These are phyloP conservation scores for Pterophyllum scalare DNA, from an alignment of 2,113 vertebrate genomes.

Conservation along the genomic window DNA sequence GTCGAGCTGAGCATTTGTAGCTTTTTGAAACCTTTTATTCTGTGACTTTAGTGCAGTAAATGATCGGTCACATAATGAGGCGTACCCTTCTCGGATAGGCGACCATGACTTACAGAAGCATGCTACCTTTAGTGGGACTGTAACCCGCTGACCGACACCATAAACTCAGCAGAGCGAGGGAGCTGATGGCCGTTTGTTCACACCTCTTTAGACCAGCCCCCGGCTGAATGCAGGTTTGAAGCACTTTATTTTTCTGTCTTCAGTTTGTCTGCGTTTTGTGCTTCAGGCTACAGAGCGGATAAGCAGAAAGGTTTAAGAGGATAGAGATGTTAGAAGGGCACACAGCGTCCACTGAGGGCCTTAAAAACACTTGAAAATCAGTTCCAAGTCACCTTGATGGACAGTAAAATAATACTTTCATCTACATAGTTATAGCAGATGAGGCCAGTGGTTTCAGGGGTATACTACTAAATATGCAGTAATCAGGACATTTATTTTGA, in stretches of 20 bases:
- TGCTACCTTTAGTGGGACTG: not conserved
- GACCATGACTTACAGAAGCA: not conserved
- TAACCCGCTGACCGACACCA: not conserved
- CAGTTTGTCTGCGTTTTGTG: not conserved
- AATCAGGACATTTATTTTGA: not conserved
- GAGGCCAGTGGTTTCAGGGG: not conserved
- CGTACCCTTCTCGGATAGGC: not conserved
- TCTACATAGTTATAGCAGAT: too few relatives aligned
- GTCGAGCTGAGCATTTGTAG: fast-evolving
- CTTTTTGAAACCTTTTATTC: not conserved
- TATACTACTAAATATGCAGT: not conserved
- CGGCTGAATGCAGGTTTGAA: not conserved
- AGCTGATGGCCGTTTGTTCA: too few relatives aligned
- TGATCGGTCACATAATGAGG: not conserved
- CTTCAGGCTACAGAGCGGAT: not conserved
- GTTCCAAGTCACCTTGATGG: not conserved
- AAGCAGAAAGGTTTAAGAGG: not conserved
- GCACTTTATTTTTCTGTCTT: not conserved
- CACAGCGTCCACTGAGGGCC: not conserved
- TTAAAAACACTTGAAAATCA: not conserved
- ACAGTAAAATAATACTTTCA: not conserved
- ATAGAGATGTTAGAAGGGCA: not conserved
- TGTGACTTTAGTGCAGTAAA: not conserved
- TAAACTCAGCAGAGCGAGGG: too few relatives aligned
- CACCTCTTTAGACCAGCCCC: too few relatives aligned